phyloP scores from a whole-genome alignment of 2,113 vertebrate genomes.

The Salvator merianae region DNA sequence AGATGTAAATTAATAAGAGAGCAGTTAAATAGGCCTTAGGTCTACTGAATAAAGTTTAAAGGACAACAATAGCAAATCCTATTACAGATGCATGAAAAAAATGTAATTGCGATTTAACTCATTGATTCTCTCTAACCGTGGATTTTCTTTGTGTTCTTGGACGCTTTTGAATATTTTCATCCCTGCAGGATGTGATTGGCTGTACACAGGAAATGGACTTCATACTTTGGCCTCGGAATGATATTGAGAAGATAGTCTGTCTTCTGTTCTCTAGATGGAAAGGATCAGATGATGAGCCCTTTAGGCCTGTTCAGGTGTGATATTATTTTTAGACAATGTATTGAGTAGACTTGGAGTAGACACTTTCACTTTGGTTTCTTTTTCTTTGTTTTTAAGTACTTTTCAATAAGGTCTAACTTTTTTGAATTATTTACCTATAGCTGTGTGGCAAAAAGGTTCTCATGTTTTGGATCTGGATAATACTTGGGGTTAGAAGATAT shows the following conservation, averaged over 20 bases:
- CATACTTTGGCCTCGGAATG: conserved; percentile 98
- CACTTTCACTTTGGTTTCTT: not conserved
- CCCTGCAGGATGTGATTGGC: conserved; percentile 91
- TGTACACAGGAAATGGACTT: conserved; percentile 99
- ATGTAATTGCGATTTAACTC: not conserved
- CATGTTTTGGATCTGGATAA: not conserved
- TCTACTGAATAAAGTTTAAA: not conserved
- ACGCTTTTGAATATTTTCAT: conserved; percentile 2
- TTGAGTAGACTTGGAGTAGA: not conserved
- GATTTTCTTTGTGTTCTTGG: not conserved
- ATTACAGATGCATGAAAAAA: not conserved
- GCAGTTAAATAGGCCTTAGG: too few species aligned
- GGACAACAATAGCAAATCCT: not conserved
- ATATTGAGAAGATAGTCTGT: conserved; percentile 99
- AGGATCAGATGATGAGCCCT: conserved; percentile 93
- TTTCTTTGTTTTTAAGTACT: not conserved
- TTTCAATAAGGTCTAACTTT: not conserved
- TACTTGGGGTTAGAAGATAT: not conserved
- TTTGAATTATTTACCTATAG: not conserved
- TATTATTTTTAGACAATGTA: not conserved
- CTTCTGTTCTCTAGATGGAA: conserved; percentile 99
- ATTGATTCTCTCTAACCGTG: not conserved
- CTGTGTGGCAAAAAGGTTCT: not conserved
- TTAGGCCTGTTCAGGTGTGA: conserved; percentile 95
- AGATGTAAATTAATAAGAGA: not conserved